A percentile compares a stretch with the other conserved stretches of the same genome.
phyloP scores from a whole-genome alignment of 2,888 invertebrate genomes.

The Scrobipalpa costella region DNA sequence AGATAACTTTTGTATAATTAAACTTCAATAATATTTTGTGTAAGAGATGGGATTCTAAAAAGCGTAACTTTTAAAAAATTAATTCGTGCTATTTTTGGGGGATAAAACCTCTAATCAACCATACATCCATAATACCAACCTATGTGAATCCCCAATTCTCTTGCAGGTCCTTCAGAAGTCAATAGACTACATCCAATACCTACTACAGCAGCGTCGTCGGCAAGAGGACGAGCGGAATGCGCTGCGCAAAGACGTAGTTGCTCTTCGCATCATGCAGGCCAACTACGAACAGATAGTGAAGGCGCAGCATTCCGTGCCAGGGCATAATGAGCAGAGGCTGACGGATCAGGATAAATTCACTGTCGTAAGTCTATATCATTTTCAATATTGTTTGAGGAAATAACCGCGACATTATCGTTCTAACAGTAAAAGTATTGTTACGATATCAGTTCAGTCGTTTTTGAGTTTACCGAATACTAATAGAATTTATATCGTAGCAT shows the following conservation, averaged over 20 bases:
- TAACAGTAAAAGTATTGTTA: not conserved
- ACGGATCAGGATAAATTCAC: constrained; percentile 98
- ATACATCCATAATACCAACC: not conserved
- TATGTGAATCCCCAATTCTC: not conserved
- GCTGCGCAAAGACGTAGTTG: constrained; percentile 94
- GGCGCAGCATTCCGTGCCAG: constrained; percentile 95
- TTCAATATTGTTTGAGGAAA: not conserved
- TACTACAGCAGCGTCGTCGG: constrained; percentile 94
- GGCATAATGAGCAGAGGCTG: constrained; percentile 92
- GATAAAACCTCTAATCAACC: no score
- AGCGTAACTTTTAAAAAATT: no score
- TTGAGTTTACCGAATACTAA: no score
- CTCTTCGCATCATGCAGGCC: constrained; percentile 95
- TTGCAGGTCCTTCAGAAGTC: constrained; percentile 92
- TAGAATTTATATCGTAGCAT: no score
- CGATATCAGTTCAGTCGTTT: no score
- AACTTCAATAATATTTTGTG: no score
- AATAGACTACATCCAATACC: constrained; percentile 95
- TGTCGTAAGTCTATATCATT: constrained; percentile 85
- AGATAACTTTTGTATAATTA: no score
- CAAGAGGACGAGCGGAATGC: constrained; percentile 97
- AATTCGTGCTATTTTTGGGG: no score
- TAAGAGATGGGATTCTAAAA: no score
- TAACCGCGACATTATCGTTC: not conserved
- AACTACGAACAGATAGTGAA: constrained; percentile 98